Base-by-base conservation (phyloP, 64 coral and sea anemone species). In the Actinia equina region DNA sequence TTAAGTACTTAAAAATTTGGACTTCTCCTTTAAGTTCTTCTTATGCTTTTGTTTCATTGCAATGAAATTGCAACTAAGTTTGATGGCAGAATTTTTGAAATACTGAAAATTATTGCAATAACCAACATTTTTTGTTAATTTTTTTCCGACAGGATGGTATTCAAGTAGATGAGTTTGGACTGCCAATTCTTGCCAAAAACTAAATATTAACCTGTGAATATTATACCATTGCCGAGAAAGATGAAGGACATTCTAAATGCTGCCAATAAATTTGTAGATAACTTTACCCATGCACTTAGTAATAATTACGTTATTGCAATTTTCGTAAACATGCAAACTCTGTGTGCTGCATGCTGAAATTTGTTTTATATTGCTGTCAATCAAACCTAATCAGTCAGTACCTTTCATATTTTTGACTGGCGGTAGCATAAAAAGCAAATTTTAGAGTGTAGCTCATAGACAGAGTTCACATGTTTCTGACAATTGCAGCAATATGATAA, bases 141-240 rank as follows among this genome's bases (percentile, higher is more conserved):
- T 14, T 52, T 52, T 44, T 81, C 45, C 78, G 3, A 10, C 61
- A 92, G 90, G 90, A 92, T 92, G 90, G 90, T 17, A 86, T 92
- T 14, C 77, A 82, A 71, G 90, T 92, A 10, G 90, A 92, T 87
- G 90, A 92, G 74, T 92, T 92, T 87, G 90, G 90, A 10, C 85
- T 92, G 79, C 90, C 90, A 71, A 77, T 92, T 6, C 78, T 92
- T 64, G 90, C 90, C 43, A 92, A 20, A 76, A 92, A 92, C 86
- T 92, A 92, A 80, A 74, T 30, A 65, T n/a, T 65, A n/a, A 41
- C 63, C 19, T 74, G 9, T 30, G 0, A 30, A 27, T 41, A 71
- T 3, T 12, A 71, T 14, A 37, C 30, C 30, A 37, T 37, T 37
- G 30, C 30, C 25, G 11, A 74, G 20, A 25, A 41, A 74, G 69